Conservation (phyloP, 2,113 vertebrate genomes). For the Dermatemys mawii region DNA sequence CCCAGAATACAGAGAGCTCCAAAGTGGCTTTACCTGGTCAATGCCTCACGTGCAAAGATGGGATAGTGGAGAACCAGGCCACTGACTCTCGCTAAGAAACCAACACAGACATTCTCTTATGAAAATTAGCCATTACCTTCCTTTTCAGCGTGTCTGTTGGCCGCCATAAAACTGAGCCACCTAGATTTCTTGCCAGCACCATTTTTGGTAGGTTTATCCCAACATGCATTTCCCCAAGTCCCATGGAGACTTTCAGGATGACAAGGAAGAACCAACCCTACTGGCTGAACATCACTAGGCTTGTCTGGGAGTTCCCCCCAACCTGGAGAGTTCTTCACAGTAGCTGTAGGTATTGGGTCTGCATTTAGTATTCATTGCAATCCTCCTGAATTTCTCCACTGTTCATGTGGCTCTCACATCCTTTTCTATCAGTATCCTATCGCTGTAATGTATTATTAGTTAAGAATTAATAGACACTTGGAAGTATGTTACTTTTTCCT, state of each 20-base stretch:
- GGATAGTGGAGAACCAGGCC: not conserved
- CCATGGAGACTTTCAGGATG: accelerated
- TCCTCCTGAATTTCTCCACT: slow-evolving; percentile 56
- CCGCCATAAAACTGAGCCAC: not conserved
- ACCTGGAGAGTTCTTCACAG: not conserved
- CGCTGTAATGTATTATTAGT: slow-evolving; percentile 71
- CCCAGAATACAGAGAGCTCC: not conserved
- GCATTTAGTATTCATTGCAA: slow-evolving; percentile 39
- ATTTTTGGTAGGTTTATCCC: not conserved
- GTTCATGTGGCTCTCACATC: slow-evolving; percentile 8
- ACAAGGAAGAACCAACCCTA: not conserved
- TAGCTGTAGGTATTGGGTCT: not conserved
- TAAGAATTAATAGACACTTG: slow-evolving; percentile 64
- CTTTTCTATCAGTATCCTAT: slow-evolving; percentile 49
- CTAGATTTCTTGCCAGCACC: not conserved
- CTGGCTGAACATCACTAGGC: not conserved
- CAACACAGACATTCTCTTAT: not conserved
- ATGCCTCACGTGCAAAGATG: not conserved
- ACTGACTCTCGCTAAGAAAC: not conserved
- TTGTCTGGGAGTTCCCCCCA: not conserved
- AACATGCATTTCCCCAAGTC: accelerated
- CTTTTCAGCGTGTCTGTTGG: not conserved
- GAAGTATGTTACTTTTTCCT: slow-evolving; percentile 66
- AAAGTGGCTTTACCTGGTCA: not conserved
- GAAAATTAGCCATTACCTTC: not conserved